Conservation (phyloP, 2,797 vertebrate genomes). For the Dallia pectoralis region DNA sequence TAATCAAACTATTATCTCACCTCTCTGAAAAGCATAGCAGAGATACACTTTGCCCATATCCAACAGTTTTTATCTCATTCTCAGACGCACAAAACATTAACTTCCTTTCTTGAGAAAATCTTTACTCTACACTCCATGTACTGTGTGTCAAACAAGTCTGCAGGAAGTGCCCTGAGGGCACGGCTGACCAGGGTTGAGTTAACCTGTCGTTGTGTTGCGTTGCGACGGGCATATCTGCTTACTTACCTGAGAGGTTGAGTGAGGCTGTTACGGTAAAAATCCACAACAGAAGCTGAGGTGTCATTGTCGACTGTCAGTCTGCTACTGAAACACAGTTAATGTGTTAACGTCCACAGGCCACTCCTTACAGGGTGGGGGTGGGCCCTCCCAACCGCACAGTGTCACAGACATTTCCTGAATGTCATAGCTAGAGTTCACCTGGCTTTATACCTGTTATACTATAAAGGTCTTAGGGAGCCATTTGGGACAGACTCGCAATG, state of each 20-base stretch:
- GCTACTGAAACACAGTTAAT: constrained; percentile 43
- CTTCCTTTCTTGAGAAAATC: neutral
- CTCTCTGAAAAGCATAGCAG: neutral
- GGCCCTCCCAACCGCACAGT: constrained; percentile 33
- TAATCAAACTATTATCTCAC: neutral
- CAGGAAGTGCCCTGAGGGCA: constrained; percentile 24
- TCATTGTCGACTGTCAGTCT: constrained; percentile 60
- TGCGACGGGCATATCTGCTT: constrained; percentile 46
- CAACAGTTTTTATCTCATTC: neutral
- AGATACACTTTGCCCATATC: neutral
- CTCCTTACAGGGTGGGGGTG: constrained; percentile 50
- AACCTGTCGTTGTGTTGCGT: constrained; percentile 40
- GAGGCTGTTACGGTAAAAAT: constrained; percentile 57
- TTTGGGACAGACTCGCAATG: too few species aligned
- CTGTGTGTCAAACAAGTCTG: neutral
- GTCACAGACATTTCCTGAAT: constrained; percentile 23
- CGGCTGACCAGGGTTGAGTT: constrained; percentile 46
- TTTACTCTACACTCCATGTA: neutral
- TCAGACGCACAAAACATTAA: neutral
- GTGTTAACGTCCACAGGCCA: constrained; percentile 38
- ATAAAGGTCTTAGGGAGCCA: neutral
- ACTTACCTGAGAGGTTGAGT: constrained; percentile 66
- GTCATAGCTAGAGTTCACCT: neutral
- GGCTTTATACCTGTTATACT: neutral
- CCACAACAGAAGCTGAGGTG: constrained; percentile 56